phyloP scores from a whole-genome alignment of 2,797 vertebrate genomes.

The Lacerta bilineata region DNA sequence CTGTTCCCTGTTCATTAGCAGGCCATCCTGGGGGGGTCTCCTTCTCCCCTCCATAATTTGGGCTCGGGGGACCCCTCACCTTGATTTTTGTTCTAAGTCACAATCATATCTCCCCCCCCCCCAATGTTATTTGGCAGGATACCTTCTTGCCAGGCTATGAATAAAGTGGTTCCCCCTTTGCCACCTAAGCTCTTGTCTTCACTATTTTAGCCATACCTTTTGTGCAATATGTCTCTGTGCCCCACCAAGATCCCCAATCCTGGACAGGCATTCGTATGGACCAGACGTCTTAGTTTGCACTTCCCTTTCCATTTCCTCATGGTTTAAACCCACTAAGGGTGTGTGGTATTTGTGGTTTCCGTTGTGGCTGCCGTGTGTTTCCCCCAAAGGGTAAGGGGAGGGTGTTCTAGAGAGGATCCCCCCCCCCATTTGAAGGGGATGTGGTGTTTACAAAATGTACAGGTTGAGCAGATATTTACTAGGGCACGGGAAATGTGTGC shows the following conservation, averaged over 20 bases:
- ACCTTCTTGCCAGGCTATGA: not conserved
- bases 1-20: not conserved
- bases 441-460: not conserved
- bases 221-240: not conserved
- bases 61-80: too few species aligned
- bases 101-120: not conserved
- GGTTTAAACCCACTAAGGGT: not conserved
- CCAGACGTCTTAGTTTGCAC: not conserved
- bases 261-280: not conserved
- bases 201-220: not conserved
- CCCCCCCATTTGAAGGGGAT: too few species aligned
- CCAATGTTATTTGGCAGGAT: not conserved
- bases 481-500: not conserved
- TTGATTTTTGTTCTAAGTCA: not conserved
- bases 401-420: not conserved
- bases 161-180: not conserved
- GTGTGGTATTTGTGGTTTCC: not conserved
- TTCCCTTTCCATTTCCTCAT: not conserved
- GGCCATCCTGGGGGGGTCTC: not conserved
- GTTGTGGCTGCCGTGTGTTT: too few species aligned
- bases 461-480: not conserved
- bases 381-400: too few species aligned
- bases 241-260: too few species aligned
- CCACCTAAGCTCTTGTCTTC: not conserved
- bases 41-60: not conserved